A percentile compares a stretch with the other conserved stretches of the same genome.
These are phyloP conservation scores for Mantis religiosa DNA, from an alignment of 2,888 invertebrate genomes.

Conservation along the genomic window DNA sequence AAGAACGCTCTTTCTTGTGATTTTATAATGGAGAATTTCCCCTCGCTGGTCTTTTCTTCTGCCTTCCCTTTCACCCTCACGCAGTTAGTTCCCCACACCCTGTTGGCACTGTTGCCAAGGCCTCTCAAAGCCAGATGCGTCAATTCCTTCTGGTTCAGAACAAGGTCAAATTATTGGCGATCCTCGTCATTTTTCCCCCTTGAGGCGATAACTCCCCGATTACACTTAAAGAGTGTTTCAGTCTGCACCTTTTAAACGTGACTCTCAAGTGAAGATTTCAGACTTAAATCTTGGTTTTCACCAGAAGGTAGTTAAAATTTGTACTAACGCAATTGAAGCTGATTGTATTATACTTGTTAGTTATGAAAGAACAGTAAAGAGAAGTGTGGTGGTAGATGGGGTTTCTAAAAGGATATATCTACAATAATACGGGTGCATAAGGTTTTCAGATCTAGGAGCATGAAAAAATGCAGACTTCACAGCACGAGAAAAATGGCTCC, in stretches of 20 bases:
- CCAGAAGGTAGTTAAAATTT: too few species aligned
- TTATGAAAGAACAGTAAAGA: too few species aligned
- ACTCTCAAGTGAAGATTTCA: too few species aligned
- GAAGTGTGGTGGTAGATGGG: too few species aligned
- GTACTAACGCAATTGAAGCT: too few species aligned
- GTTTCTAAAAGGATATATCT: too few species aligned
- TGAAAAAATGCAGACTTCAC: too few species aligned
- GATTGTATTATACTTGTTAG: too few species aligned
- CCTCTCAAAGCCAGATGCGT: neutral
- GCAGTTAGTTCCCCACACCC: neutral
- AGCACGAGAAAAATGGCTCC: too few species aligned
- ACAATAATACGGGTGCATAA: too few species aligned
- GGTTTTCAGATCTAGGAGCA: too few species aligned
- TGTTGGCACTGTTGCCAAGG: neutral
- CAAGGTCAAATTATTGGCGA: neutral
- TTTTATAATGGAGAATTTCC: neutral
- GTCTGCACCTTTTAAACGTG: neutral
- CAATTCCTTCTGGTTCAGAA: neutral
- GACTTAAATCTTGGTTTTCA: too few species aligned
- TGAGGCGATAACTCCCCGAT: neutral
- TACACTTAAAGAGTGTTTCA: neutral
- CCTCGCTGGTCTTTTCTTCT: neutral
- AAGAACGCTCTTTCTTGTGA: neutral
- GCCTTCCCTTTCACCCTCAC: neutral
- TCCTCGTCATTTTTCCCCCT: neutral